These are phyloP conservation scores for Struthidea cinerea DNA, from an alignment of 2,113 vertebrate species.

Conservation along the genomic window DNA sequence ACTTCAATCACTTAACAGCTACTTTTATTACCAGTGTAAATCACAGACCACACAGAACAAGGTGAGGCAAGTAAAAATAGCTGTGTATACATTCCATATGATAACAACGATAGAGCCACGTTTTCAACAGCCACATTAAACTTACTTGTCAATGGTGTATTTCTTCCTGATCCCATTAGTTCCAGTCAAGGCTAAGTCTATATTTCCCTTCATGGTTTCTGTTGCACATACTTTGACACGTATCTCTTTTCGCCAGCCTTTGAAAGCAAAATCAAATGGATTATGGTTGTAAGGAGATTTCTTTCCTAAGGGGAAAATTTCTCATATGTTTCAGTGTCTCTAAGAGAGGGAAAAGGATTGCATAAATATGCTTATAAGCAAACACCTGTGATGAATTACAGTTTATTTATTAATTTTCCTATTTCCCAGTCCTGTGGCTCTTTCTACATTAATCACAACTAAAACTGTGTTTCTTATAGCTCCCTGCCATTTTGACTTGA, in stretches of 20 bases:
- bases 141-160: conserved; percentile 47
- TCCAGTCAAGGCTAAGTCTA: conserved; percentile 57
- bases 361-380: background rate
- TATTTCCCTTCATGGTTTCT: conserved; percentile 9
- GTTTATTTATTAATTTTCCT: background rate
- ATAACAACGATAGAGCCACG: background rate
- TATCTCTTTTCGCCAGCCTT: conserved; percentile 59
- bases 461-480: background rate
- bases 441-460: background rate
- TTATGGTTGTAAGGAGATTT: background rate
- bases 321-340: background rate
- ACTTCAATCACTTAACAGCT: background rate
- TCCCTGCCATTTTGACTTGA: background rate
- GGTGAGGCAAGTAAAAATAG: background rate
- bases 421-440: background rate
- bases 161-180: conserved; percentile 32
- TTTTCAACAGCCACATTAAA: background rate
- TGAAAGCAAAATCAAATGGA: background rate
- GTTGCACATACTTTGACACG: conserved; percentile 20
- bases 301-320: background rate
- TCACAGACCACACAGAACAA: background rate
- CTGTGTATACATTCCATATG: background rate
- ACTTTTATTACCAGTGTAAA: background rate
- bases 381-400: background rate
- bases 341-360: background rate